Evolutionary conservation across 2,797 vertebrate species (phyloP).

Genomic region (Pterois miles): DNA sequence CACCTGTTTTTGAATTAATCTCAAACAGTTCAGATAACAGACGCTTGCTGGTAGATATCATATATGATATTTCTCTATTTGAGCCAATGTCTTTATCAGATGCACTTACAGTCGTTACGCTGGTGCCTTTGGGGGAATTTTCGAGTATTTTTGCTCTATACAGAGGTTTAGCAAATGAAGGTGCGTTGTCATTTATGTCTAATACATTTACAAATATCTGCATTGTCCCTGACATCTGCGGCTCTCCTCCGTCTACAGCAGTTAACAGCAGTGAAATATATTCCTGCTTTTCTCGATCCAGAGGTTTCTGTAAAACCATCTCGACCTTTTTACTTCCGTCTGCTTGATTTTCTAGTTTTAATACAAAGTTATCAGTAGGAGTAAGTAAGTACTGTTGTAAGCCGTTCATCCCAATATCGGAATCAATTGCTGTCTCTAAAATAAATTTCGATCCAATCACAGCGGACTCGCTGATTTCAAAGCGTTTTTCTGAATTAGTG

Average conservation of each 20-base stretch:
- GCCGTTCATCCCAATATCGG: slow-evolving; percentile 78
- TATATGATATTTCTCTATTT: slow-evolving; percentile 74
- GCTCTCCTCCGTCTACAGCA: slow-evolving; percentile 80
- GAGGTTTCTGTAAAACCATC: slow-evolving; percentile 72
- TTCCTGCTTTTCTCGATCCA: slow-evolving; percentile 79
- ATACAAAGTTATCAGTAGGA: slow-evolving; percentile 65
- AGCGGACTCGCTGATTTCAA: slow-evolving; percentile 79
- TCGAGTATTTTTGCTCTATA: slow-evolving; percentile 70
- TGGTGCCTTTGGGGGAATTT: no score
- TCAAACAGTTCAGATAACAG: slow-evolving; percentile 61
- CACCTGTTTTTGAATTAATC: slow-evolving; percentile 59
- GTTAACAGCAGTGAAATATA: slow-evolving; percentile 71
- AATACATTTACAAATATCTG: slow-evolving; percentile 74
- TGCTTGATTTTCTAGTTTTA: slow-evolving; percentile 63
- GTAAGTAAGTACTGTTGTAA: slow-evolving; percentile 77
- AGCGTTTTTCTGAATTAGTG: slow-evolving; percentile 35
- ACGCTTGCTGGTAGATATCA: slow-evolving; percentile 66
- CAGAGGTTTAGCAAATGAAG: slow-evolving; percentile 65
- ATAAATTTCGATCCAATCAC: slow-evolving; percentile 72
- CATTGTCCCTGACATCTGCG: slow-evolving; percentile 75
- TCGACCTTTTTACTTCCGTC: slow-evolving; percentile 73
- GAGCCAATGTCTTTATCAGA: slow-evolving; percentile 78
- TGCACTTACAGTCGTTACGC: slow-evolving; percentile 73
- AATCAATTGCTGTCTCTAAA: slow-evolving; percentile 78
- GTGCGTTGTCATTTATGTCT: slow-evolving; percentile 83